Evolutionary conservation across 1,140 invertebrate species (phyloP).

Genomic region (Diploscapter pachys): DNA sequence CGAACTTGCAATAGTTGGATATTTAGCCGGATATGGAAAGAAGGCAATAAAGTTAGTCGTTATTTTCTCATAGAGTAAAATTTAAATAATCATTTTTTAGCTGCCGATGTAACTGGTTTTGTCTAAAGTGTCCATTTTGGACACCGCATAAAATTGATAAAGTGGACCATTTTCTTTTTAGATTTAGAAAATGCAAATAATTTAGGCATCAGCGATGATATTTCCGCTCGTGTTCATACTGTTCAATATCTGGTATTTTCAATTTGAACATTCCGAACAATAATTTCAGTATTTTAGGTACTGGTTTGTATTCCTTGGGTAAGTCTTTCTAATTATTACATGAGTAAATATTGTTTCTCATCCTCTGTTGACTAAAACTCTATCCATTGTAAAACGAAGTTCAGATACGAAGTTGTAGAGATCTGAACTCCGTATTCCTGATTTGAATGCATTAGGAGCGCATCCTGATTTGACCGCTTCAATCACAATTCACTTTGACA

Average conservation of each 20-base stretch:
- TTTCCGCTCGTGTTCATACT: conserved; percentile 50
- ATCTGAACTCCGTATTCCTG: too few species aligned
- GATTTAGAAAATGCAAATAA: not conserved
- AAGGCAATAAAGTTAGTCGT: conserved; percentile 1
- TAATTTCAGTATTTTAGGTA: conserved; percentile 24
- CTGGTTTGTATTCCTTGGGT: conserved; percentile 58
- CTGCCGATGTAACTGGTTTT: conserved; percentile 53
- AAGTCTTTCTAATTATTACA: not conserved
- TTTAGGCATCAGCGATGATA: conserved; percentile 49
- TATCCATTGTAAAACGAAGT: too few species aligned
- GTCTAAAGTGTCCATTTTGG: conserved; percentile 51
- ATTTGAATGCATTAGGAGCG: too few species aligned
- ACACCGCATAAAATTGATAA: conserved; percentile 54
- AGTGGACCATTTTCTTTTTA: conserved; percentile 22
- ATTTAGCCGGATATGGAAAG: conserved; percentile 26
- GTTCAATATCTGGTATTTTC: conserved; percentile 49
- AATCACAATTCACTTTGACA: too few species aligned
- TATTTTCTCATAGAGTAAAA: not conserved
- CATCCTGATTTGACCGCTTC: too few species aligned
- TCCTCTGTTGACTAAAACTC: too few species aligned
- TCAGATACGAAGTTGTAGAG: too few species aligned
- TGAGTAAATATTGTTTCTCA: too few species aligned
- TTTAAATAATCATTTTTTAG: conserved; percentile 23
- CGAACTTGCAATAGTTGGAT: conserved; percentile 53
- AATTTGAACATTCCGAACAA: too few species aligned